Evolutionary conservation across 1,140 invertebrate genomes (phyloP).

Genomic region (Drosophila oshimai): DNA sequence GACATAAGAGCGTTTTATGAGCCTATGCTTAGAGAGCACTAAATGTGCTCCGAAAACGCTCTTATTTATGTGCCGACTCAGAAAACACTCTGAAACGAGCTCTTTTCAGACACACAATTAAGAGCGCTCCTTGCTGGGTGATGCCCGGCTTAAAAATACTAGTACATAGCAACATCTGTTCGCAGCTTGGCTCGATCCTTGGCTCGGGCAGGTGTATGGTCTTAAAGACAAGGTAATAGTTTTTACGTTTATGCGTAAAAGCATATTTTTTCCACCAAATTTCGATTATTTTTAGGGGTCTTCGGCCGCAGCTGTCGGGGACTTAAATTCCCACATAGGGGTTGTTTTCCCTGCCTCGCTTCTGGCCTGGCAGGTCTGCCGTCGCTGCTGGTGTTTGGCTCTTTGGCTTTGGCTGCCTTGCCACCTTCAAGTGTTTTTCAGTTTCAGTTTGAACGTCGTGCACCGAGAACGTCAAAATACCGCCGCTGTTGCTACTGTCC

Average conservation of each 20-base stretch:
- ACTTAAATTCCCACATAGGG: too few species aligned
- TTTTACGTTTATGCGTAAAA: too few species aligned
- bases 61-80: background rate
- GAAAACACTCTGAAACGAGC: background rate
- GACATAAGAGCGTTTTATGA: background rate
- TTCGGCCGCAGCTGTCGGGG: too few species aligned
- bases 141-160: too few species aligned
- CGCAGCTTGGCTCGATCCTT: too few species aligned
- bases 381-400: slow-evolving; percentile 24
- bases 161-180: too few species aligned
- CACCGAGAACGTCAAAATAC: slow-evolving; percentile 61
- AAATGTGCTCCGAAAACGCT: background rate
- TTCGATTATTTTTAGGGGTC: too few species aligned
- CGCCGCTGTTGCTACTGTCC: slow-evolving; percentile 1
- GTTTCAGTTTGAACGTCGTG: slow-evolving; percentile 82
- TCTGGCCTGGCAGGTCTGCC: background rate
- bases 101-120: background rate
- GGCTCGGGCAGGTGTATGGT: too few species aligned
- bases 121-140: slow-evolving; percentile 5
- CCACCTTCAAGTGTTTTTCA: slow-evolving; percentile 70
- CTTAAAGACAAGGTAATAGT: too few species aligned
- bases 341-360: slow-evolving; percentile 4
- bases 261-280: too few species aligned
- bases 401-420: slow-evolving; percentile 58
- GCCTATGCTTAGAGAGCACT: background rate